phyloP scores from a whole-genome alignment of 2,113 vertebrate genomes.

The Tyto alba region DNA sequence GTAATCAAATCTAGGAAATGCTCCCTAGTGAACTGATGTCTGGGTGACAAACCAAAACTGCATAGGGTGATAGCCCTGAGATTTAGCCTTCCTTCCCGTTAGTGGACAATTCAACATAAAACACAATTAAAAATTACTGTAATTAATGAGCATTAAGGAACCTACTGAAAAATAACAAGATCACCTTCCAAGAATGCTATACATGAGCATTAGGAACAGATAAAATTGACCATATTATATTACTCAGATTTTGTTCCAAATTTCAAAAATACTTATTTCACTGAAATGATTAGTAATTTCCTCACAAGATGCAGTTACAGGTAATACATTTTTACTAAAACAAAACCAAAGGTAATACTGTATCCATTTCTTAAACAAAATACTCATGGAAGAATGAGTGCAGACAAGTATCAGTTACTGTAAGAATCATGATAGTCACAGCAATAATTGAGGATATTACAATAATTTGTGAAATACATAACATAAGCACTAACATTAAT shows the following conservation, averaged over 20 bases:
- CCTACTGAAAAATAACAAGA: background rate
- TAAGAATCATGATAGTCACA: background rate
- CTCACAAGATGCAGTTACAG: background rate
- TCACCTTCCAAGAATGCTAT: background rate
- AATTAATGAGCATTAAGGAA: background rate
- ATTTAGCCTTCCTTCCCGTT: background rate
- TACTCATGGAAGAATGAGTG: background rate
- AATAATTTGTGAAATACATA: background rate
- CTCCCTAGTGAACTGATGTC: background rate
- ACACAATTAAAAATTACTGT: background rate
- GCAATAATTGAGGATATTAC: background rate
- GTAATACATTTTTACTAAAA: background rate
- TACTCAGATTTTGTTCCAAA: background rate
- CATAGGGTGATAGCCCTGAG: background rate
- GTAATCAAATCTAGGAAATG: background rate
- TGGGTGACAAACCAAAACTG: background rate
- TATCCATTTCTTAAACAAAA: background rate
- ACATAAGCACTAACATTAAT: background rate
- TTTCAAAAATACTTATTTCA: background rate
- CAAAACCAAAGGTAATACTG: background rate
- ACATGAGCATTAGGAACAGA: background rate
- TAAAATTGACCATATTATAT: background rate
- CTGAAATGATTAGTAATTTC: background rate
- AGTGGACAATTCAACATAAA: background rate
- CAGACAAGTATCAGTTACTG: background rate